These are phyloP conservation scores for Atta cephalotes DNA, from an alignment of 1,140 invertebrate species.

Conservation along the genomic window DNA sequence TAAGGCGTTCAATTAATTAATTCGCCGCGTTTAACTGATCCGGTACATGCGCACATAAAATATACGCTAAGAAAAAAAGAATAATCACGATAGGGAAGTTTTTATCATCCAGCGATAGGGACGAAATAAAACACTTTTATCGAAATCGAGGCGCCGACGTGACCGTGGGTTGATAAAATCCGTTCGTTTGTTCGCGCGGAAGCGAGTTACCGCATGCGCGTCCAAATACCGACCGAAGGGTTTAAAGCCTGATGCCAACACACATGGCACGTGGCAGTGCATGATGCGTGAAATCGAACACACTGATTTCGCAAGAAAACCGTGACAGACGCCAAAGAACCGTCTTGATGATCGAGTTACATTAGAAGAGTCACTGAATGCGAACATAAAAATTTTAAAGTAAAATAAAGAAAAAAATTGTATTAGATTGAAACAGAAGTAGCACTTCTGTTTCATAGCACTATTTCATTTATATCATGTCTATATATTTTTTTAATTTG, in stretches of 20 bases:
- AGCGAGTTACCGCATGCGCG: slow-evolving; percentile 67
- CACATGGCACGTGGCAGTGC: neutral
- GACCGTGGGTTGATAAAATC: slow-evolving; percentile 74
- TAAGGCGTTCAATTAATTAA: slow-evolving; percentile 15
- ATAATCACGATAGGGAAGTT: neutral
- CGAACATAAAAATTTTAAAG: too few species aligned
- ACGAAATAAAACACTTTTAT: slow-evolving; percentile 2
- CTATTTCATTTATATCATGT: too few species aligned
- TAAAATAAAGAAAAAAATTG: too few species aligned
- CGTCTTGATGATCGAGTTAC: neutral
- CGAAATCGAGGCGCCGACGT: slow-evolving; percentile 53
- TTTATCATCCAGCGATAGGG: slow-evolving; percentile 63
- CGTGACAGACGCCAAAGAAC: neutral
- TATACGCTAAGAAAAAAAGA: neutral
- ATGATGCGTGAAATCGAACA: neutral
- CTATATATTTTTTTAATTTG: too few species aligned
- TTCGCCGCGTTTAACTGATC: neutral
- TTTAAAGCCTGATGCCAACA: neutral
- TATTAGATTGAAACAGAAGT: too few species aligned
- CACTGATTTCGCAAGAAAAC: neutral
- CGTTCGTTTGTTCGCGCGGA: slow-evolving; percentile 47
- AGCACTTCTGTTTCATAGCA: too few species aligned
- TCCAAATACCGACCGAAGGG: slow-evolving; percentile 70
- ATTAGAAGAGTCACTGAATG: too few species aligned
- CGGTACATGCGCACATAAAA: neutral